Evolutionary conservation across 2,888 invertebrate genomes (phyloP), one percentile per base, ranked within the genome.

Genomic region (Eumacrocentrus americanus): DNA sequence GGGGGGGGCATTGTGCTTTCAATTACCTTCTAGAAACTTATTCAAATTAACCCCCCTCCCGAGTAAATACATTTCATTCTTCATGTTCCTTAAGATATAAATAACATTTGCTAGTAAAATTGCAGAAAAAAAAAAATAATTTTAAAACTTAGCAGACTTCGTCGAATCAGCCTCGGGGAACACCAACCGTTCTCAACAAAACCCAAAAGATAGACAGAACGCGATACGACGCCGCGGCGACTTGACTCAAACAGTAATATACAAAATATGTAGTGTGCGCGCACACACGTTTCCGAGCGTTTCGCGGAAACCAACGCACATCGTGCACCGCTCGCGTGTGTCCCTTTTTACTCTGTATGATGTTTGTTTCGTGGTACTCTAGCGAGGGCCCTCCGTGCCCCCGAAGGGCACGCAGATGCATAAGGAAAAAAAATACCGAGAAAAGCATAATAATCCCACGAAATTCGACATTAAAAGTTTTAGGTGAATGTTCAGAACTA

Each of bases 261-360:
- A 44, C 6, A 12, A 5, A 12, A 12, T 16, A 12, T 40, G 7
- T n/a, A 37, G 5, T 16, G 29, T 18, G n/a, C 37, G 35, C 16
- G 12, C 53, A 20, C 53, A 38, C 23, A 54, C 50, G 53, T 65
- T 63, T 58, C 58, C 61, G 56, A 65, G 61, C 60, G 66, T 59
- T 67, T 67, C 67, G 62, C 51, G 50, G 67, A 67, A 67, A 40
- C 55, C 63, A 55, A 57, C 60, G 54, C 44, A 55, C 57, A 52
- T 56, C 52, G 46, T 42, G 25, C 25, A 3, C 42, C 29, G 29
- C 46, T 56, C 56, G 53, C 63, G 55, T 56, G 60, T 57, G 37
- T 47, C 52, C 55, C 53, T 34, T 38, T 40, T 47, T 46, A 34
- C 59, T 16, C 56, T 47, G n/a, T n/a, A n/a, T n/a, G n/a, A n/a